Evolutionary conservation across 2,797 vertebrate genomes (phyloP).

Genomic region (Avahi laniger): DNA sequence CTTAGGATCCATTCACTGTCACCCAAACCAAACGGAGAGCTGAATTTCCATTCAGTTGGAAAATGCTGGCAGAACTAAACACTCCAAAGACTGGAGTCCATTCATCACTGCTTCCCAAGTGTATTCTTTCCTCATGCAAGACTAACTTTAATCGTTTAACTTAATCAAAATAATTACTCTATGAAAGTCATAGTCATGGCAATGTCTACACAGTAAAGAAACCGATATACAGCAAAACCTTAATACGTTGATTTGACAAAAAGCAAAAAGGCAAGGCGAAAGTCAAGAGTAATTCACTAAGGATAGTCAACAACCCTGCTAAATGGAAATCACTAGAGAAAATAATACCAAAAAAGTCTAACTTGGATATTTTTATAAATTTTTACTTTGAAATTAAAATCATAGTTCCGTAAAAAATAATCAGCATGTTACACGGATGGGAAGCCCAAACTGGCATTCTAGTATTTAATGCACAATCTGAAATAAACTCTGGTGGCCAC

Average conservation of each 20-base stretch:
- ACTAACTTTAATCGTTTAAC: conserved; percentile 81
- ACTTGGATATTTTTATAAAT: conserved; percentile 52
- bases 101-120: conserved; percentile 76
- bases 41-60: conserved; percentile 73
- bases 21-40: conserved; percentile 55
- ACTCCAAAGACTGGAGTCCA: conserved; percentile 69
- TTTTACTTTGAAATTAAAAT: conserved; percentile 67
- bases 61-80: conserved; percentile 69
- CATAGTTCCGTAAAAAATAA: conserved; percentile 63
- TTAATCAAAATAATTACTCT: conserved; percentile 86
- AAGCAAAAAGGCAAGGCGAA: conserved; percentile 49
- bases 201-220: conserved; percentile 62
- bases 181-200: conserved; percentile 78
- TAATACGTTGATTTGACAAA: conserved; percentile 46
- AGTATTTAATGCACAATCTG: conserved; percentile 68
- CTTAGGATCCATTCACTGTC: conserved; percentile 30
- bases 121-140: conserved; percentile 82
- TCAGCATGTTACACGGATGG: conserved; percentile 77
- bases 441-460: conserved; percentile 70
- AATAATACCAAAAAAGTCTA: conserved; percentile 23
- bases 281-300: background rate
- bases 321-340: conserved; percentile 49
- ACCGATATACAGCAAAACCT: background rate
- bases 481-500: conserved; percentile 77
- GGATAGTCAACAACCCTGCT: background rate